Base-by-base conservation (phyloP, 1,140 invertebrate genomes). In the Nymphalis io region DNA sequence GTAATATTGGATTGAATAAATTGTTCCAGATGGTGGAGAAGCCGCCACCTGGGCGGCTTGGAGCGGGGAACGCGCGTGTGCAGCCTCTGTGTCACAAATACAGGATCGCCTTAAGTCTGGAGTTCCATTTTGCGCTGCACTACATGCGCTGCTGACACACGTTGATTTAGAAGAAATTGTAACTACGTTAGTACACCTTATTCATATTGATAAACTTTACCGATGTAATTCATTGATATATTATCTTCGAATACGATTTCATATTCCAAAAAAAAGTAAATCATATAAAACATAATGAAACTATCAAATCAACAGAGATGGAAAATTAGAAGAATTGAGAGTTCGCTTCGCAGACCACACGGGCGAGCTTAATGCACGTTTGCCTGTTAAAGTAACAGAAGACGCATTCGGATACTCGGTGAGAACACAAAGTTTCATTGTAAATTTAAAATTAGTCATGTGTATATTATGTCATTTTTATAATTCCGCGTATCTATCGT, bases 31-130 rank as follows among this genome's bases (percentile, higher is more conserved):
- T 38, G 85, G 84, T 13, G 85, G 86, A 3, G 85, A 83, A 42
- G 83, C 84, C n/a, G 87, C 85, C 0, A 84, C 85, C 2, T 91
- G 87, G 87, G 78, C 82, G 5, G 84, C 80, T 12, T 91, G 89
- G 89, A 87, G 85, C 51, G 89, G 86, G 0, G 86, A 87, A 59
- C 79, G 87, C 15, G 70, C 83, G 0, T 59, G 72, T 33, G 76
- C 84, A 0, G 85, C 83, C 0, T 83, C 80, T 3, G 86, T 88
- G 55, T 77, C 82, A 15, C 87, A 88, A 18, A 66, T 89, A 6
- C 80, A 81, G 3, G 88, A 89, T 57, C 60, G 85, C 0, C 71
- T 87, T 1, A 70, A 68, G 8, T 59, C 68, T 6, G 82, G 78
- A 15, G 70, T 76, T 18, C 85, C 87, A 1, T 89, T 89, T 71